Conservation (phyloP, 2,888 invertebrate genomes). For the Parnassius mnemosyne region DNA sequence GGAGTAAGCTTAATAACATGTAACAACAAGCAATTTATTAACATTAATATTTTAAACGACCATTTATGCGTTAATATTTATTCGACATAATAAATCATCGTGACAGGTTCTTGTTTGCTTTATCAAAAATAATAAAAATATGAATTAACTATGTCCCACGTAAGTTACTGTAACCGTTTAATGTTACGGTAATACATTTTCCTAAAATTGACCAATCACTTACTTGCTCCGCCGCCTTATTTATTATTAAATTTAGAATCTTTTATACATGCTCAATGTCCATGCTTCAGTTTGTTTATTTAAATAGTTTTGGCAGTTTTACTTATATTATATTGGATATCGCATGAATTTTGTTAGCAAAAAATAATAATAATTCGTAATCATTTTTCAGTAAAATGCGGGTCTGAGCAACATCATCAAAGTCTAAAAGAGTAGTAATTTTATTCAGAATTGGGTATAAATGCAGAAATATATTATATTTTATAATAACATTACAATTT, state of each 20-base stretch:
- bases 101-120: neutral
- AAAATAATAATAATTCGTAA: too few relatives aligned
- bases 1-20: conserved; percentile 47
- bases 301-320: too few relatives aligned
- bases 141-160: neutral
- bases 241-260: conserved; percentile 58
- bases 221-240: conserved; percentile 27
- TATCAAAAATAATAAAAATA: neutral
- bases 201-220: conserved; percentile 68
- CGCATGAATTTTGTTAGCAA: too few relatives aligned
- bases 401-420: conserved; percentile 6
- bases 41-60: conserved; percentile 25
- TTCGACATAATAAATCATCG: conserved; percentile 1
- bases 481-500: conserved; percentile 28
- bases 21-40: conserved; percentile 39
- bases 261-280: conserved; percentile 32
- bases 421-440: conserved; percentile 12
- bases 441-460: neutral
- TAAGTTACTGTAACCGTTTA: neutral
- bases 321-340: too few relatives aligned
- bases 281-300: neutral
- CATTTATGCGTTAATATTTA: conserved; percentile 5
- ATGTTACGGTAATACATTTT: conserved; percentile 32
- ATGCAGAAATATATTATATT: neutral
- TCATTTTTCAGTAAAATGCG: neutral